Evolutionary conservation across 2,113 vertebrate genomes (phyloP), one percentile per base, ranked within the genome.

Genomic region (Montifringilla adamsi): DNA sequence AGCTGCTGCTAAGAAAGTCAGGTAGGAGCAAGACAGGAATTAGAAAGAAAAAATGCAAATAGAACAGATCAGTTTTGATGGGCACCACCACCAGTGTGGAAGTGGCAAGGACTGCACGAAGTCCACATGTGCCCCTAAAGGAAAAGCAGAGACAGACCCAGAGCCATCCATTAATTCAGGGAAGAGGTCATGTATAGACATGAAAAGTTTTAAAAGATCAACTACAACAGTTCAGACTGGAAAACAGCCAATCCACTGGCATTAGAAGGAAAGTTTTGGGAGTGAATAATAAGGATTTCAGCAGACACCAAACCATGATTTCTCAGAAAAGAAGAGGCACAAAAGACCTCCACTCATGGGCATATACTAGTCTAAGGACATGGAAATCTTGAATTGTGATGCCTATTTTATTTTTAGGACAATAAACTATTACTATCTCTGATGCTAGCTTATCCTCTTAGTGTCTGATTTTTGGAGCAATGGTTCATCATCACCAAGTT

Each of bases 401-500:
- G 30, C 23, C 39, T 53, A 0, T n/a, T 75, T 35, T 35, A 30
- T 7, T 85, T 90, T 67, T 21, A 78, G 30, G 90, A 80, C 39
- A 80, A 87, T 11, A 37, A 74, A 66, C 59, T 35, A 14, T 23
- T 35, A 16, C 35, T 47, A 64, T 27, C 30, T 33, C 15, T 62
- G 37, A 49, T 14, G 30, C 5, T 11, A 63, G 7, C 35, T 67
- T 28, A 46, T 75, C 56, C 50, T 55, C 79, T 56, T 6, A 5
- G 39, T 27, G 35, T 35, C 4, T 2, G 6, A 49, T 27, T 93
- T 62, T 62, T 35, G 35, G 23, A 21, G 16, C 58, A 72, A 6
- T 4, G 19, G 39, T 43, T 84, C 66, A 50, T 30, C 14, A 43
- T 11, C 52, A 20, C 14, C 0, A 13, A 67, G 23, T 0, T 43